phyloP scores from a whole-genome alignment of 2,888 invertebrate genomes.

The Malacosoma neustria region DNA sequence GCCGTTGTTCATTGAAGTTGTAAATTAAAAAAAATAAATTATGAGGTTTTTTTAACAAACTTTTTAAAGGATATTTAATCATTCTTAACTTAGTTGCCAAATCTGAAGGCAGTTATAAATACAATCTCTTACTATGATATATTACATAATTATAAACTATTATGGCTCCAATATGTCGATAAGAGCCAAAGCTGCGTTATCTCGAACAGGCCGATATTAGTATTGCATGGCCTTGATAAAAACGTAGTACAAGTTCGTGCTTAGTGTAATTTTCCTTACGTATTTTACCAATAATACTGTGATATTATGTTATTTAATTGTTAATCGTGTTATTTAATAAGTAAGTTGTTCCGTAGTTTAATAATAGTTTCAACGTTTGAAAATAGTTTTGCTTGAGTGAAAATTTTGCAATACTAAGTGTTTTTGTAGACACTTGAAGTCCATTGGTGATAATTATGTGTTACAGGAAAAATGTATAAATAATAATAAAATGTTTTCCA shows the following conservation, averaged over 20 bases:
- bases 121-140: too few relatives aligned
- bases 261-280: not conserved
- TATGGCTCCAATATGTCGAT: too few relatives aligned
- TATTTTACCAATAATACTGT: not conserved
- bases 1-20: too few relatives aligned
- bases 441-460: not conserved
- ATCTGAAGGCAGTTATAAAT: too few relatives aligned
- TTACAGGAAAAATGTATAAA: constrained; percentile 12
- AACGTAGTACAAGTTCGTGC: not conserved
- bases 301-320: not conserved
- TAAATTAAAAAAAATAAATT: too few relatives aligned
- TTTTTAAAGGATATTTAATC: too few relatives aligned
- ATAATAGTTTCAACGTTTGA: too few relatives aligned
- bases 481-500: constrained; percentile 20
- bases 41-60: too few relatives aligned
- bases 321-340: constrained; percentile 1
- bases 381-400: too few relatives aligned
- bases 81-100: too few relatives aligned
- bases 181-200: not conserved
- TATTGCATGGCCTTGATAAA: not conserved
- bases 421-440: not conserved
- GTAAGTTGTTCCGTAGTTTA: constrained; percentile 1
- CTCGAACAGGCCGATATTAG: not conserved
- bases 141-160: too few relatives aligned
- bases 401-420: too few relatives aligned